Percentiles rank a stretch among this genome's conserved stretches.
Evolutionary conservation across 2,797 vertebrate species (phyloP).

Genomic region (Enoplosus armatus): DNA sequence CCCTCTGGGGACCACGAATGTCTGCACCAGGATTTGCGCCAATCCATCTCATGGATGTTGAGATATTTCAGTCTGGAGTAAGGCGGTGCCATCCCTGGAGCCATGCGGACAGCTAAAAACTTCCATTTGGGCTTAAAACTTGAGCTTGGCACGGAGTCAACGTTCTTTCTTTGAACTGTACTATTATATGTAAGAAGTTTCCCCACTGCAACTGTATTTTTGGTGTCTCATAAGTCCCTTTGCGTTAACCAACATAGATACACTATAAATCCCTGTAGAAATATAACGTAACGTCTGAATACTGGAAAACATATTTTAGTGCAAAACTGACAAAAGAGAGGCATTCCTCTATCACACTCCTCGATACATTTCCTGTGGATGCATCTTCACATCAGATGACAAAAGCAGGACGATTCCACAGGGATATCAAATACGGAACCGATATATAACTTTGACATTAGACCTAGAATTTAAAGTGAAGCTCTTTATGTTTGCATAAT

Average conservation of each 20-base stretch:
- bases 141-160: background rate
- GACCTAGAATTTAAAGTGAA: background rate
- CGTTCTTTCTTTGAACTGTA: background rate
- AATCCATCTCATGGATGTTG: background rate
- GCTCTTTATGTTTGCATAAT: background rate
- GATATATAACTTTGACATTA: background rate
- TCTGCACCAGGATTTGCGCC: background rate
- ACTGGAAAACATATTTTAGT: background rate
- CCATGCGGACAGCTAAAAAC: no score
- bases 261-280: background rate
- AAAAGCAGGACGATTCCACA: background rate
- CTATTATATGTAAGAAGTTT: background rate
- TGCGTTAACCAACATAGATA: background rate
- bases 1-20: background rate
- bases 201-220: no score
- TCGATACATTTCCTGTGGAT: background rate
- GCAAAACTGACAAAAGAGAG: background rate
- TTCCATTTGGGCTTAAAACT: background rate
- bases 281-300: background rate
- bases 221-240: background rate
- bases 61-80: background rate
- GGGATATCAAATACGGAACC: background rate
- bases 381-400: background rate
- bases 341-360: no score
- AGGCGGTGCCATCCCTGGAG: no score